A percentile compares a stretch with the other conserved stretches of the same genome.
Evolutionary conservation across 1,140 invertebrate species (phyloP).

Genomic region (Drosophila funebris): DNA sequence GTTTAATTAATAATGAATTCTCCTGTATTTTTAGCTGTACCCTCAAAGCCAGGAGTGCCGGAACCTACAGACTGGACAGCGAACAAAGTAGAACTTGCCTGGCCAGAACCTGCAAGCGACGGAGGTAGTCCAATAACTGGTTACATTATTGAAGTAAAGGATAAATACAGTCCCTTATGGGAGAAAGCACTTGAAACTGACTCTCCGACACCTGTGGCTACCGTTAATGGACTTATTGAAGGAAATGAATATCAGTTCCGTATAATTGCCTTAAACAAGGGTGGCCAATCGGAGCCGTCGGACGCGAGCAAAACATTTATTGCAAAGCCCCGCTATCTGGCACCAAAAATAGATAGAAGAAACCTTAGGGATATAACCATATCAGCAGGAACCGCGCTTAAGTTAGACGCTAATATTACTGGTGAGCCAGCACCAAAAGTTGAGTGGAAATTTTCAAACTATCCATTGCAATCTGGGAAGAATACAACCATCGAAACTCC

Average conservation of each 20-base stretch:
- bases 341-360: constrained; percentile 97
- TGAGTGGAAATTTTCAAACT: constrained; percentile 92
- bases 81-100: constrained; percentile 94
- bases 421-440: constrained; percentile 96
- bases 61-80: constrained; percentile 96
- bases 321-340: constrained; percentile 95
- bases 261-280: constrained; percentile 98
- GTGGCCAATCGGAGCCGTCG: constrained; percentile 94
- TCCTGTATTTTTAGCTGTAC: constrained; percentile 85
- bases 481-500: constrained; percentile 91
- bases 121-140: constrained; percentile 96
- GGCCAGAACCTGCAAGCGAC: constrained; percentile 92
- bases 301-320: constrained; percentile 94
- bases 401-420: constrained; percentile 95
- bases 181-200: constrained; percentile 94
- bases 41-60: constrained; percentile 92
- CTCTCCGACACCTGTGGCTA: constrained; percentile 88
- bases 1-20: background rate
- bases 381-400: constrained; percentile 95
- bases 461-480: constrained; percentile 84
- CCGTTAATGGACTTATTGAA: constrained; percentile 95
- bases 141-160: constrained; percentile 98
- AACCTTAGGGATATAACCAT: constrained; percentile 94
- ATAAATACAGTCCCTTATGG: constrained; percentile 97
- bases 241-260: constrained; percentile 99